Evolutionary conservation across 2,888 invertebrate genomes (phyloP).

Genomic region (Polia nebulosa): DNA sequence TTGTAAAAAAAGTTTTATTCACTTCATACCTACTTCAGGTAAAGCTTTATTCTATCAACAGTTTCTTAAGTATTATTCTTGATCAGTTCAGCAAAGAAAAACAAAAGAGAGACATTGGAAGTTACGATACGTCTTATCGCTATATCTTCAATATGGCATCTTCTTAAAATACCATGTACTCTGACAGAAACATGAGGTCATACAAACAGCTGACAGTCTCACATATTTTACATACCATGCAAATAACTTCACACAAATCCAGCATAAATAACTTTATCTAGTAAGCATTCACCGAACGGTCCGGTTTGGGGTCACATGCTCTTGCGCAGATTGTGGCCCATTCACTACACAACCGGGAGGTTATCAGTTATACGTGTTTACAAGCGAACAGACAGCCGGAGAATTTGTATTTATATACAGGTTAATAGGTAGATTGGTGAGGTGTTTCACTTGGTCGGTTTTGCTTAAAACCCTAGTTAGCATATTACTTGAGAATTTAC

Average conservation of each 20-base stretch:
- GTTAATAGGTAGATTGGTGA: slow-evolving; percentile 19
- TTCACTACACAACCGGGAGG: slow-evolving; percentile 54
- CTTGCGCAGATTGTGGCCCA: slow-evolving; percentile 53
- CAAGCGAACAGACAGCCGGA: slow-evolving; percentile 29
- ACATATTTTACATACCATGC: slow-evolving; percentile 7
- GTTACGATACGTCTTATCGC: too few species aligned
- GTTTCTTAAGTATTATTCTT: too few species aligned
- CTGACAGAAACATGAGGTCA: background rate
- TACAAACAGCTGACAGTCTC: background rate
- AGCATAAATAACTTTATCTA: slow-evolving; percentile 38
- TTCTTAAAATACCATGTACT: too few species aligned
- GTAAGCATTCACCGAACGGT: slow-evolving; percentile 39
- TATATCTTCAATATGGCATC: too few species aligned
- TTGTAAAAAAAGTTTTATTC: too few species aligned
- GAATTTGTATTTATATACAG: slow-evolving; percentile 19
- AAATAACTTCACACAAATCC: slow-evolving; percentile 42
- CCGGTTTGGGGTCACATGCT: slow-evolving; percentile 58
- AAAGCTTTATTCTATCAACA: too few species aligned
- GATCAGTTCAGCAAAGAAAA: too few species aligned
- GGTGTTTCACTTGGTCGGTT: background rate
- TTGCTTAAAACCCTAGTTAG: background rate
- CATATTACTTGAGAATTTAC: background rate
- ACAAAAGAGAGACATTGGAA: too few species aligned
- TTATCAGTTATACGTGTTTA: slow-evolving; percentile 59
- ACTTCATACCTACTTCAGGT: too few species aligned